These are phyloP conservation scores for Xiphydria camelus DNA, from an alignment of 2,888 invertebrate genomes.

Conservation along the genomic window DNA sequence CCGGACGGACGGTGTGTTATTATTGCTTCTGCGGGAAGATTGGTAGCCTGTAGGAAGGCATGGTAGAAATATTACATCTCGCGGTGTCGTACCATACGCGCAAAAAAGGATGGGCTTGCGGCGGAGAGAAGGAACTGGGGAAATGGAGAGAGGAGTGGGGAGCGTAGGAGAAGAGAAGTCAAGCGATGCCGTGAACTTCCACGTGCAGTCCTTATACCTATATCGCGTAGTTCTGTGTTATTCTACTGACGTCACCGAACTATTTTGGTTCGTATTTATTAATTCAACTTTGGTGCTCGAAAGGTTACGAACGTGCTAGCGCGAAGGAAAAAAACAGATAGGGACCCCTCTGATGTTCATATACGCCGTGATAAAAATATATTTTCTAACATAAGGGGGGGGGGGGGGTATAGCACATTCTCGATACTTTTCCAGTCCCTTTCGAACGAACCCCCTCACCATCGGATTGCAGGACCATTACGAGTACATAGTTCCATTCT, in stretches of 20 bases:
- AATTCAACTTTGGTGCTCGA: slow-evolving; percentile 14
- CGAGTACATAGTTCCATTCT: too few relatives aligned
- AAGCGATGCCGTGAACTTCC: not conserved
- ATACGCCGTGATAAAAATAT: too few relatives aligned
- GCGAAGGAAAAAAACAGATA: too few relatives aligned
- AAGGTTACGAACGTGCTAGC: too few relatives aligned
- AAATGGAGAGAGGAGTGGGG: slow-evolving; percentile 2
- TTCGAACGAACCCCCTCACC: slow-evolving; percentile 1
- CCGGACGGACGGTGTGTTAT: slow-evolving; percentile 49
- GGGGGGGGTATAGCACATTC: not conserved
- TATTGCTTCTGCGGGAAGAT: slow-evolving; percentile 54
- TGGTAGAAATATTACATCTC: slow-evolving; percentile 49
- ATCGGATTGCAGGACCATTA: too few relatives aligned
- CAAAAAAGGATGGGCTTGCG: not conserved
- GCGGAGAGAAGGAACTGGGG: slow-evolving; percentile 16
- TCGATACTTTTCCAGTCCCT: not conserved
- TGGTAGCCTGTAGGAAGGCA: slow-evolving; percentile 46
- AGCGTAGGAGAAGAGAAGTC: not conserved
- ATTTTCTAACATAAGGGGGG: slow-evolving; percentile 6
- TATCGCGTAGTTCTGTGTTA: slow-evolving; percentile 4
- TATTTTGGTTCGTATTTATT: slow-evolving; percentile 17
- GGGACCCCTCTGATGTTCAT: too few relatives aligned
- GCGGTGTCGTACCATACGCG: slow-evolving; percentile 26
- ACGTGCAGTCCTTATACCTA: not conserved
- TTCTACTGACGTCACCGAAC: slow-evolving; percentile 18